These are phyloP conservation scores for Agrotis puta DNA, from an alignment of 2,888 invertebrate genomes.

Conservation along the genomic window DNA sequence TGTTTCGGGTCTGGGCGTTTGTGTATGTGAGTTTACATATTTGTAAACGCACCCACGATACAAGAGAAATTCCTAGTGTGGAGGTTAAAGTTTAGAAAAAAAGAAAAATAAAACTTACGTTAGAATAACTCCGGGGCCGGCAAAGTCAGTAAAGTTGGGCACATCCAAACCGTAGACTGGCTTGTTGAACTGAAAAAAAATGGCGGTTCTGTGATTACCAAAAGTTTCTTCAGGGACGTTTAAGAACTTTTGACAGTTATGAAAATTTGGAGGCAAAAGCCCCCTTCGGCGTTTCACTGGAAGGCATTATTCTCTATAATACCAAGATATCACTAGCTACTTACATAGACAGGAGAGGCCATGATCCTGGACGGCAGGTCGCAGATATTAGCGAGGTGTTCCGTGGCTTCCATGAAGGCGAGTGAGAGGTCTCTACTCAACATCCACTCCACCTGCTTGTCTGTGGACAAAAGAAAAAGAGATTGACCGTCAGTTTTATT, in stretches of 20 bases:
- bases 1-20: no score
- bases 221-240: no score
- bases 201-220: no score
- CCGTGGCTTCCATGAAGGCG: conserved; percentile 94
- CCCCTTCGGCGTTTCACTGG: no score
- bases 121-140: conserved; percentile 97
- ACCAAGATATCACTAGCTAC: conserved; percentile 64
- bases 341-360: conserved; percentile 92
- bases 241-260: no score
- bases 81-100: no score
- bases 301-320: no score
- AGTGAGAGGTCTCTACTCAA: conserved; percentile 94
- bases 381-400: conserved; percentile 92
- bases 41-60: no score
- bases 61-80: no score
- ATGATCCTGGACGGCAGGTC: conserved; percentile 92
- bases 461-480: conserved; percentile 87
- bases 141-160: conserved; percentile 98
- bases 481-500: background rate
- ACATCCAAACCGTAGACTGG: conserved; percentile 94
- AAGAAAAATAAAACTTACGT: conserved; percentile 93
- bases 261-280: no score
- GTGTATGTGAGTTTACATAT: no score
- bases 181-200: conserved; percentile 91
- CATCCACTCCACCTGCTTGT: conserved; percentile 97